Evolutionary conservation across 1,140 invertebrate species (phyloP).

Genomic region (Dendroctonus ponderosae): DNA sequence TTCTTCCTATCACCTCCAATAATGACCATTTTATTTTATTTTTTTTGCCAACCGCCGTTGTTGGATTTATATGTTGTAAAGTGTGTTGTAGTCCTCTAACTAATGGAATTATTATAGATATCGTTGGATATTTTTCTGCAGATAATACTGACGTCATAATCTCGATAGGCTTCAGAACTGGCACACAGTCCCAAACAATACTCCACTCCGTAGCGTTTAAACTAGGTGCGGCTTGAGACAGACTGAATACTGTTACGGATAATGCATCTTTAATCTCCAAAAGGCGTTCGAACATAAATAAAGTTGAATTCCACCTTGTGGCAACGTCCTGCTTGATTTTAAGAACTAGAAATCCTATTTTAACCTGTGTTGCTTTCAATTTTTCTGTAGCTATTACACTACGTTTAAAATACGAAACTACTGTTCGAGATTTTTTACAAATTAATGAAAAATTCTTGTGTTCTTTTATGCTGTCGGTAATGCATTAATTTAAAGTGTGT

Average conservation of each 20-base stretch:
- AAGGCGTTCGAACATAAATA: too few species aligned
- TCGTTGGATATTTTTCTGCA: constrained; percentile 39
- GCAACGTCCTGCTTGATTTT: too few species aligned
- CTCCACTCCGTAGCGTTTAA: constrained; percentile 5
- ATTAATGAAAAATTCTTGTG: too few species aligned
- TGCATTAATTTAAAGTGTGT: constrained; percentile 1
- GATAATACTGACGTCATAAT: constrained; percentile 14
- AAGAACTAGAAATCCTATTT: too few species aligned
- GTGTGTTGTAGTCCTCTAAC: constrained; percentile 38
- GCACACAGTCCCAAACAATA: constrained; percentile 18
- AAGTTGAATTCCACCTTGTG: too few species aligned
- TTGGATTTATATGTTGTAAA: constrained; percentile 16
- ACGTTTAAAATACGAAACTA: too few species aligned
- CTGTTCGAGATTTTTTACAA: too few species aligned
- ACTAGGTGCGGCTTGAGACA: not conserved
- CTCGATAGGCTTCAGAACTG: constrained; percentile 22
- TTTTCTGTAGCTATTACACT: too few species aligned
- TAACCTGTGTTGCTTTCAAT: too few species aligned
- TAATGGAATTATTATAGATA: constrained; percentile 33
- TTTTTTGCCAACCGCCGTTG: constrained; percentile 9
- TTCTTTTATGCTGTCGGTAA: constrained; percentile 4
- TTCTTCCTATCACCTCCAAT: constrained; percentile 33
- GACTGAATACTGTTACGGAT: not conserved
- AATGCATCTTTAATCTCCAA: too few species aligned
- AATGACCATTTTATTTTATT: not conserved